phyloP scores from a whole-genome alignment of 2,113 vertebrate genomes.

The Bubo scandiacus region DNA sequence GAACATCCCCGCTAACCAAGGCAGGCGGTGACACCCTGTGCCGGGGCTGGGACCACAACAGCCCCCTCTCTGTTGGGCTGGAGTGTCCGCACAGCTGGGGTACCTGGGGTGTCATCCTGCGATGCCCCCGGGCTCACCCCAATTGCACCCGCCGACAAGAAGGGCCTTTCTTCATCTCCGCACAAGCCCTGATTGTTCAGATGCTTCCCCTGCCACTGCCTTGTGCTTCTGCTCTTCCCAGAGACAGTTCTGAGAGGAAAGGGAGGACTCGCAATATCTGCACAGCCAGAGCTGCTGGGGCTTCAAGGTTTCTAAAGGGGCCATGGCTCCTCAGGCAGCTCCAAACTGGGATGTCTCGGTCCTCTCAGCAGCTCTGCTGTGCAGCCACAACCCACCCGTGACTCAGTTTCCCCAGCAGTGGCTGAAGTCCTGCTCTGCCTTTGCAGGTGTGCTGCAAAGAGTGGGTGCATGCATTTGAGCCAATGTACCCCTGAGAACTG shows the following conservation, averaged over 20 bases:
- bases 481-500: background rate
- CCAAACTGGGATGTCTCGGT: background rate
- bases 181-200: conserved; percentile 65
- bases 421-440: background rate
- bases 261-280: background rate
- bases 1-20: background rate
- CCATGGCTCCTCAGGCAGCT: fast-evolving
- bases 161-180: conserved; percentile 64
- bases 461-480: background rate
- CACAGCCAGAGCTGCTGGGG: background rate
- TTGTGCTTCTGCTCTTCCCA: conserved; percentile 33
- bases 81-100: conserved; percentile 72
- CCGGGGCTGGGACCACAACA: conserved; percentile 51
- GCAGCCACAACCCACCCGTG: fast-evolving
- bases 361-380: background rate
- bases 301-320: background rate
- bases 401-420: background rate
- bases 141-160: conserved; percentile 42
- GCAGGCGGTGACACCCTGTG: conserved; percentile 71
- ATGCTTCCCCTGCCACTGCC: background rate
- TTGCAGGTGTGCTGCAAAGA: background rate
- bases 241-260: background rate
- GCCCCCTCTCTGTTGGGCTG: conserved; percentile 44
- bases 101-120: conserved; percentile 74
- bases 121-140: conserved; percentile 32